A percentile compares a stretch with the other conserved stretches of the same genome.
phyloP scores from a whole-genome alignment of 2,113 vertebrate genomes.

The Lycaon pictus region DNA sequence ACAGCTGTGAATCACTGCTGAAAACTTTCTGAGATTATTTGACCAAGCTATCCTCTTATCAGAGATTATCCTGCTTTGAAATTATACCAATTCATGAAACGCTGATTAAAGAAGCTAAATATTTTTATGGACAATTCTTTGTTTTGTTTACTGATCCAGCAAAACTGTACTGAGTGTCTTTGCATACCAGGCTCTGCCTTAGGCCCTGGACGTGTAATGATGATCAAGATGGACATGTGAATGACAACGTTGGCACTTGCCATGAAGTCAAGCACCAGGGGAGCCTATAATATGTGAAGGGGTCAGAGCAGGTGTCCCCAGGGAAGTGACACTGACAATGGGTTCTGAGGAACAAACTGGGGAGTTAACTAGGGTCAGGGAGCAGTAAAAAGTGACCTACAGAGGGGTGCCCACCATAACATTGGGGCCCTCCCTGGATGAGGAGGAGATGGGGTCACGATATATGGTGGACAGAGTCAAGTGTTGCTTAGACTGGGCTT shows the following conservation, averaged over 20 bases:
- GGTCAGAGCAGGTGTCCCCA: neutral
- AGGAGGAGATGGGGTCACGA: neutral
- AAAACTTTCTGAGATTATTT: neutral
- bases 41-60: neutral
- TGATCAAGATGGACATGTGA: neutral
- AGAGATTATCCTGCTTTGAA: neutral
- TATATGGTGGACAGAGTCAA: neutral
- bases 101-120: neutral
- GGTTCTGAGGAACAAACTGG: neutral
- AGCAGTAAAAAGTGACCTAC: neutral
- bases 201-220: neutral
- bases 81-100: neutral
- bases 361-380: neutral
- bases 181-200: neutral
- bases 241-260: neutral
- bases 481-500: neutral
- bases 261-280: neutral
- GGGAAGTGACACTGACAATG: neutral
- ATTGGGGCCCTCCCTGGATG: neutral
- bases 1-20: neutral
- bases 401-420: neutral
- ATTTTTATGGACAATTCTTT: neutral
- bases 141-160: neutral
- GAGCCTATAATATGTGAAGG: neutral
- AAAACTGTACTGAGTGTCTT: neutral